Base-by-base conservation (phyloP, 2,888 invertebrate genomes). In the Lasioglossum villosulum region DNA sequence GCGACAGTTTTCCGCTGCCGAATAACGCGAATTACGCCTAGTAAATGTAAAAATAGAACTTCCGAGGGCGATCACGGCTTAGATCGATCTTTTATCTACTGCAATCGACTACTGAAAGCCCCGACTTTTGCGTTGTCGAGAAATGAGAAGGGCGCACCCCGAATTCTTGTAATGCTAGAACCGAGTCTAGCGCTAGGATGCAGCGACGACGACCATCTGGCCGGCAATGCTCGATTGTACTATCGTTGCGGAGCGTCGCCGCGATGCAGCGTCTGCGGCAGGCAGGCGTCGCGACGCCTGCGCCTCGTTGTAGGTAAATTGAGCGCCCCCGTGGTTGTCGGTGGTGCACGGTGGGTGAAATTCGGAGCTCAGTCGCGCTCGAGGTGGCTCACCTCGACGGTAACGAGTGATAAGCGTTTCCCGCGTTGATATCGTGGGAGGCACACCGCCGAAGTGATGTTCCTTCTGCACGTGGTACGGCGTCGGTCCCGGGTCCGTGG, bases 321-420 rank as follows among this genome's bases (percentile, higher is more conserved):
- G 86, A 86, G 87, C 87, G 82, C 87, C 79, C 85, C 82, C 70
- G 72, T 63, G 42, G 48, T 30, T 34, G 71, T 86, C 75, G 83
- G 66, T 75, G 80, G 80, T 83, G 63, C 72, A 83, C 80, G 63
- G 76, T 78, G 73, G 68, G 78, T 76, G 68, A 78, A 89, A 89
- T 86, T 83, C 73, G 73, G 83, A 81, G 84, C 77, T 87, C 82
- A 88, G 88, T 88, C 80, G 88, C 90, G 90, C 90, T 89, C 91
- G 92, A 92, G 91, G 92, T 90, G 87, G 90, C 89, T 91, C 89
- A 85, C 92, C 93, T 92, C 92, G 91, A 90, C 89, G 92, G 89
- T 90, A 90, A 90, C n/a, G 10, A 84, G 23, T 34, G 45, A 30
- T 52, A 68, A 59, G 56, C 34, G 45, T 70, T 79, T 68, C 68